phyloP scores from a whole-genome alignment of 2,113 vertebrate genomes.

The Cavia aperea region DNA sequence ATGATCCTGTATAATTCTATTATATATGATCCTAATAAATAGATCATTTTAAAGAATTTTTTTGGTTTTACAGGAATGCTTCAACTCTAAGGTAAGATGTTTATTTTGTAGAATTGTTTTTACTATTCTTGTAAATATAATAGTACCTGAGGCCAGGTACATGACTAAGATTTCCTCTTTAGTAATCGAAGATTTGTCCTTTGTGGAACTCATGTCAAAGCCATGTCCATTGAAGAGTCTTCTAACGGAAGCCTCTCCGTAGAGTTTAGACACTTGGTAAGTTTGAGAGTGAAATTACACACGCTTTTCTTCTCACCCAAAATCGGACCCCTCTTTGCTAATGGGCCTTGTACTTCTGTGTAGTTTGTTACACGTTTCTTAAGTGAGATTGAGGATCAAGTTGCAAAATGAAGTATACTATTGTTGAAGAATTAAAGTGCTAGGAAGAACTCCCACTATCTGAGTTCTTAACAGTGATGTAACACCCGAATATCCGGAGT shows the following conservation, averaged over 20 bases:
- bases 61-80: constrained; percentile 84
- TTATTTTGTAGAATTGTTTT: background rate
- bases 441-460: constrained; percentile 7
- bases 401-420: background rate
- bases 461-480: background rate
- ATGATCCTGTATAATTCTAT: background rate
- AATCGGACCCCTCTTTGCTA: background rate
- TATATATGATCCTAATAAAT: background rate
- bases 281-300: constrained; percentile 15
- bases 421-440: background rate
- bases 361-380: background rate
- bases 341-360: background rate
- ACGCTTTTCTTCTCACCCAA: background rate
- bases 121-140: background rate
- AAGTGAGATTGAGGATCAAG: background rate
- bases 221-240: constrained; percentile 95
- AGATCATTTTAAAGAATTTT: constrained; percentile 53
- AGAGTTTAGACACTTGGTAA: constrained; percentile 95
- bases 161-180: constrained; percentile 50
- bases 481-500: background rate
- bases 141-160: background rate
- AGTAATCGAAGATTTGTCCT: constrained; percentile 95
- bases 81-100: constrained; percentile 90
- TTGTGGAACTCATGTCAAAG: constrained; percentile 92
- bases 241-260: constrained; percentile 92